Conservation (phyloP, 2,113 vertebrate genomes). For the Labeo catla region DNA sequence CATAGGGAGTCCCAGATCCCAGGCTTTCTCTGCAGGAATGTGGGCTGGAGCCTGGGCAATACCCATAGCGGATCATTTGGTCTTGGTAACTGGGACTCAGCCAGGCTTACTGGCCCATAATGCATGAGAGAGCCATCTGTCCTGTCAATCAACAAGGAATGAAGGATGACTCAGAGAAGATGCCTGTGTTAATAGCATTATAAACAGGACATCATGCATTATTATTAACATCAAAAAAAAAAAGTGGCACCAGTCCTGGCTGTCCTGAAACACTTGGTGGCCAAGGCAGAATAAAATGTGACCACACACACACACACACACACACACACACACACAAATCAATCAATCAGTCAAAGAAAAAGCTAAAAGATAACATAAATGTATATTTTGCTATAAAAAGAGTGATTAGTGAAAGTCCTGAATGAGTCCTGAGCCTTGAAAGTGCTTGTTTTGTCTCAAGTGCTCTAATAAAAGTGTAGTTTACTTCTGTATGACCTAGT, state of each 20-base stretch:
- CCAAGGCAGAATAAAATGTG: neutral
- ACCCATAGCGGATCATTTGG: slow-evolving; percentile 50
- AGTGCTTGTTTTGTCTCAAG: neutral
- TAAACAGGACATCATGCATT: neutral
- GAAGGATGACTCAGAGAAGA: slow-evolving; percentile 2
- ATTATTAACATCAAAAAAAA: neutral
- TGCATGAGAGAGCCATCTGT: slow-evolving; percentile 44
- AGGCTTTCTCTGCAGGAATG: slow-evolving; percentile 22
- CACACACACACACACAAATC: neutral
- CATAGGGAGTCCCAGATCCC: slow-evolving; percentile 7
- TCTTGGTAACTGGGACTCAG: slow-evolving; percentile 11
- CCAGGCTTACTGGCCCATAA: slow-evolving; percentile 21
- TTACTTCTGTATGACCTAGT: neutral
- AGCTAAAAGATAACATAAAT: too few relatives aligned
- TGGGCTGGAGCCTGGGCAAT: slow-evolving; percentile 41
- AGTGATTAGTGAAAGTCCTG: neutral
- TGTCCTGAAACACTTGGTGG: neutral
- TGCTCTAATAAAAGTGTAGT: neutral
- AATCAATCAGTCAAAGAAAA: neutral
- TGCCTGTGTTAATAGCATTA: neutral
- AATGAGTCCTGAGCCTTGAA: neutral
- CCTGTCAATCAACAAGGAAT: slow-evolving; percentile 45
- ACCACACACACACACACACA: neutral
- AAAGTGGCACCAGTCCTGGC: neutral
- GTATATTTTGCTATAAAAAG: too few relatives aligned